These are phyloP conservation scores for Drosophila lacertosa DNA, from an alignment of 1,140 invertebrate genomes.

Conservation along the genomic window DNA sequence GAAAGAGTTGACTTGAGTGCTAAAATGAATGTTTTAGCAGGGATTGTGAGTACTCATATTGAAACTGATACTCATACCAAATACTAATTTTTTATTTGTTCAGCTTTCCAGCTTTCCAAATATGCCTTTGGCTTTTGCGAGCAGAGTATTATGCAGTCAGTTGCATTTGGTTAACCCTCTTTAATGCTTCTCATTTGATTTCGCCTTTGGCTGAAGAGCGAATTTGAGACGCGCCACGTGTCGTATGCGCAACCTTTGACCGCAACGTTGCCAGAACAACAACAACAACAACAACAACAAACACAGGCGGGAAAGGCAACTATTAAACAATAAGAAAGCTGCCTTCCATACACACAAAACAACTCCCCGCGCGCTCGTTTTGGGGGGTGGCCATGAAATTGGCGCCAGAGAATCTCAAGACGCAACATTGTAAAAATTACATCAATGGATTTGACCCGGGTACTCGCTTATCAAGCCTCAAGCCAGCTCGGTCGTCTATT, in stretches of 20 bases:
- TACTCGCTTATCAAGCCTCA: conserved; percentile 35
- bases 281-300: conserved; percentile 25
- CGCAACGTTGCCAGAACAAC: conserved; percentile 53
- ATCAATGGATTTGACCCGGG: conserved; percentile 68
- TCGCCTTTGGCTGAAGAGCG: conserved; percentile 1
- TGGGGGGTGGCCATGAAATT: conserved; percentile 18
- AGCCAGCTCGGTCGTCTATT: conserved; percentile 59
- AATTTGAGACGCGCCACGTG: conserved; percentile 68
- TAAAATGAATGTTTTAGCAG: too few relatives aligned
- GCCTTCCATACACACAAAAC: conserved; percentile 39
- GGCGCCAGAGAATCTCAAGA: conserved; percentile 56
- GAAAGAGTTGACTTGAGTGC: neutral
- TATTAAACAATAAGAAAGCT: conserved; percentile 55
- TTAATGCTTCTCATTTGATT: neutral
- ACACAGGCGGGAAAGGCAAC: conserved; percentile 27
- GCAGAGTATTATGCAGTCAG: neutral
- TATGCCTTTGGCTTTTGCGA: too few relatives aligned
- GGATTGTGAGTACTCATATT: too few relatives aligned
- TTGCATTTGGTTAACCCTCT: neutral
- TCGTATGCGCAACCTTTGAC: conserved; percentile 70
- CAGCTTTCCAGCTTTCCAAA: too few relatives aligned
- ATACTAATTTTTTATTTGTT: too few relatives aligned
- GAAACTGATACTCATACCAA: too few relatives aligned
- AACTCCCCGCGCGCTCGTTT: conserved; percentile 71
- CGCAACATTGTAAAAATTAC: conserved; percentile 74